phyloP scores from a whole-genome alignment of 2,797 vertebrate genomes.

The Malacoctenus gilli region DNA sequence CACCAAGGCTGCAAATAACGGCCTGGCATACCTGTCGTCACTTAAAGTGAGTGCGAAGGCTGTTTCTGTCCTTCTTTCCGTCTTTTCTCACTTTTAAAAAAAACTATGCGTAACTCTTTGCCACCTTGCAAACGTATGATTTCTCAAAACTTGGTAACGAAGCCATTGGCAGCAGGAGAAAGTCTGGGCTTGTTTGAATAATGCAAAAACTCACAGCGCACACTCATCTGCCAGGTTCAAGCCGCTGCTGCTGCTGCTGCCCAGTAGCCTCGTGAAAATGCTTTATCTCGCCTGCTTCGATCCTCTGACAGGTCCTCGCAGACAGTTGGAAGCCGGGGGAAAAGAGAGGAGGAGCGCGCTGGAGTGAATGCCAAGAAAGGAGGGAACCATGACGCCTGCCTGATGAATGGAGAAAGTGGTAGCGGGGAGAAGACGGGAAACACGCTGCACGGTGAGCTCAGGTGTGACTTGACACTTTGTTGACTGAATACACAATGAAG shows the following conservation, averaged over 20 bases:
- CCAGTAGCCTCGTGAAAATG: conserved; percentile 30
- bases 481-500: neutral
- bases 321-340: conserved; percentile 20
- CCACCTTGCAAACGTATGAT: conserved; percentile 27
- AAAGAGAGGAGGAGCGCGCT: conserved; percentile 10
- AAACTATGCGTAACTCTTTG: conserved; percentile 7
- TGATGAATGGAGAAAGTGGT: conserved; percentile 7
- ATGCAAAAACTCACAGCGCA: conserved; percentile 35
- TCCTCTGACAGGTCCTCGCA: conserved; percentile 37
- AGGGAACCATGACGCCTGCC: conserved; percentile 17
- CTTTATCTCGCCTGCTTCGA: conserved; percentile 36
- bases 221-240: conserved; percentile 42
- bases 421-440: conserved; percentile 1
- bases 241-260: conserved; percentile 29
- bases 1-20: conserved; percentile 46
- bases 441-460: neutral
- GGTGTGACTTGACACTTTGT: conserved; percentile 10
- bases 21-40: conserved; percentile 11
- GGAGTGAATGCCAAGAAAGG: conserved; percentile 25
- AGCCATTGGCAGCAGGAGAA: conserved; percentile 23
- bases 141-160: conserved; percentile 23
- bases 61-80: conserved; percentile 6
- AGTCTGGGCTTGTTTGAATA: conserved; percentile 22
- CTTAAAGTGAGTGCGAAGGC: neutral
- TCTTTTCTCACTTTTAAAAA: neutral